Evolutionary conservation across 2,113 vertebrate genomes (phyloP).

Genomic region (Toxotes jaculatrix): DNA sequence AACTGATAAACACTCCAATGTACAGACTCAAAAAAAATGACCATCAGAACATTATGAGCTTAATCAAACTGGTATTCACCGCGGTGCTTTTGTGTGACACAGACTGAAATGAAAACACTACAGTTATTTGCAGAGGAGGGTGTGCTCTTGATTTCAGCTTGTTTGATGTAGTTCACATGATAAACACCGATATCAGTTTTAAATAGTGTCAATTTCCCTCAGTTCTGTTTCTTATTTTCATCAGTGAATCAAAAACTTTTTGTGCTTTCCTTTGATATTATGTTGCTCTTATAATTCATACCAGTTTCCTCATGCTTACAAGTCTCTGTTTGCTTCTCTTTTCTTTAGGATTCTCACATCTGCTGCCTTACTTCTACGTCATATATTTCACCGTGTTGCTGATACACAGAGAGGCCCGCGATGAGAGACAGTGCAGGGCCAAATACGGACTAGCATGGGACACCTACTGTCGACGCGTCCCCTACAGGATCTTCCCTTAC

Average conservation of each 20-base stretch:
- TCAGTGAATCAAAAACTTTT: background rate
- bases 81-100: constrained; percentile 24
- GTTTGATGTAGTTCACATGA: constrained; percentile 11
- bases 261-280: background rate
- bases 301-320: background rate
- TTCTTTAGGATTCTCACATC: constrained; percentile 85
- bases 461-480: constrained; percentile 88
- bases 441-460: constrained; percentile 91
- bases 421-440: constrained; percentile 88
- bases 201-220: constrained; percentile 11
- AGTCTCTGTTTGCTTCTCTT: background rate
- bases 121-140: constrained; percentile 19
- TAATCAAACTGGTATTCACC: constrained; percentile 51
- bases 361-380: constrained; percentile 92
- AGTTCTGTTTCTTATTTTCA: background rate
- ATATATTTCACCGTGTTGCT: constrained; percentile 88
- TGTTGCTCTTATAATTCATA: background rate
- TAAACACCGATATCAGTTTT: background rate
- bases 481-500: constrained; percentile 91
- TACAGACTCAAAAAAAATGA: constrained; percentile 5
- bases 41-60: constrained; percentile 15
- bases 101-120: constrained; percentile 20
- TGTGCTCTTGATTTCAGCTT: constrained; percentile 38
- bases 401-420: constrained; percentile 90
- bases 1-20: background rate